Percentiles rank a stretch among this genome's conserved stretches.
phyloP scores from a whole-genome alignment of 2,888 invertebrate species.

The Scotopteryx bipunctaria region DNA sequence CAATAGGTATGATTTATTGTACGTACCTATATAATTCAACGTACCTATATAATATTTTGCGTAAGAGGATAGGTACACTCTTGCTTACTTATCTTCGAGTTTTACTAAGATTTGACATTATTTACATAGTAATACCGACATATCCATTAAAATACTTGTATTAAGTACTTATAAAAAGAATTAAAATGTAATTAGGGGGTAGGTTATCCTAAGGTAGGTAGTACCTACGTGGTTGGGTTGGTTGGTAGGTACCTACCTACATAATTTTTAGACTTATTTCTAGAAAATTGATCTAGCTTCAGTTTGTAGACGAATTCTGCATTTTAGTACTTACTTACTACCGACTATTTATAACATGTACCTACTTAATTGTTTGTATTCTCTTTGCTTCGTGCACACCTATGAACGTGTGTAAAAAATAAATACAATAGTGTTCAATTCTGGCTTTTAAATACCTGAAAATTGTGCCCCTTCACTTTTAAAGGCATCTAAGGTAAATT shows the following conservation, averaged over 20 bases:
- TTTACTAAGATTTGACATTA: background rate
- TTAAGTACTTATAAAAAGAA: background rate
- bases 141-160: constrained; percentile 1
- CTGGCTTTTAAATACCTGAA: background rate
- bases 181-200: background rate
- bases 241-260: constrained; percentile 1
- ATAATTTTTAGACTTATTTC: background rate
- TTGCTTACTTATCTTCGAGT: background rate
- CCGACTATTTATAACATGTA: background rate
- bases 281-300: background rate
- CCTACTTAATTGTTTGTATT: constrained; percentile 27
- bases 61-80: constrained; percentile 26
- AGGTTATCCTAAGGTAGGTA: background rate
- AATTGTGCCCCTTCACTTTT: background rate
- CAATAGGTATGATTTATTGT: too few species aligned
- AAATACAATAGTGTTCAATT: constrained; percentile 14
- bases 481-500: too few species aligned
- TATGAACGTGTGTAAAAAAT: constrained; percentile 25
- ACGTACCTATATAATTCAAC: too few species aligned
- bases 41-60: constrained; percentile 72
- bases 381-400: constrained; percentile 26
- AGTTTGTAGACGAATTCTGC: background rate
- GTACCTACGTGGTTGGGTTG: background rate
- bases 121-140: constrained; percentile 1
- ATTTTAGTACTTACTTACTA: background rate